Evolutionary conservation across 2,113 vertebrate genomes (phyloP).

Genomic region (Mastomys natalensis): DNA sequence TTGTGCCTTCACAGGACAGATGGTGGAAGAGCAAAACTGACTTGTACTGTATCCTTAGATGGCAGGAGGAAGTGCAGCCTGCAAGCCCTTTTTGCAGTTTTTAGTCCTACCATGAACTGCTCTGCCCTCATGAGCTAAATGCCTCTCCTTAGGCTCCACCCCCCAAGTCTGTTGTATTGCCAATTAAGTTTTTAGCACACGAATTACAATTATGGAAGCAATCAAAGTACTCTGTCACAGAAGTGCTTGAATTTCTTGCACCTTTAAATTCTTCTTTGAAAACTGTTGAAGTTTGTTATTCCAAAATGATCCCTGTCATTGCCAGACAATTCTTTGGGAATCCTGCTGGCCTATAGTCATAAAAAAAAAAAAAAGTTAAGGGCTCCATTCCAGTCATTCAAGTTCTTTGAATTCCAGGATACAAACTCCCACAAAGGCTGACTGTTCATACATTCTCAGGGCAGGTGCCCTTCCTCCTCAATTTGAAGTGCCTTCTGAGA

Average conservation of each 20-base stretch:
- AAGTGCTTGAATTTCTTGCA: not conserved
- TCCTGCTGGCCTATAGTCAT: conserved; percentile 13
- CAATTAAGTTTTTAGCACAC: not conserved
- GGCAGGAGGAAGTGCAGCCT: not conserved
- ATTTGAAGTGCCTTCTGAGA: not conserved
- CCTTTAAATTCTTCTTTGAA: not conserved
- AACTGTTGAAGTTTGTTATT: conserved; percentile 24
- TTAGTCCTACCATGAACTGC: not conserved
- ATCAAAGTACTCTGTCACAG: not conserved
- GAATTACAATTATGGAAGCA: not conserved
- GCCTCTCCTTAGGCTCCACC: not conserved
- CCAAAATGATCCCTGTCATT: conserved; percentile 41
- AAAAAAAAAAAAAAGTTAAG: not conserved
- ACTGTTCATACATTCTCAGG: conserved; percentile 43
- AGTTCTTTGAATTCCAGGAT: conserved; percentile 5
- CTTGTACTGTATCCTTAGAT: too few relatives aligned
- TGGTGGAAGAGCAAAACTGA: not conserved
- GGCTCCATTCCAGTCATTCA: conserved; percentile 44
- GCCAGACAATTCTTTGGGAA: not conserved
- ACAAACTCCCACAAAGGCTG: not conserved
- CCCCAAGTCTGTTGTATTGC: not conserved
- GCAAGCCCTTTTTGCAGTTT: not conserved
- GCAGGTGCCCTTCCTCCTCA: not conserved
- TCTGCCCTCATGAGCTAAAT: not conserved
- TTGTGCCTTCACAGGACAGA: not conserved